Evolutionary conservation across 2,113 vertebrate species (phyloP), one percentile per base, ranked within the genome.

Genomic region (Diadophis punctatus): DNA sequence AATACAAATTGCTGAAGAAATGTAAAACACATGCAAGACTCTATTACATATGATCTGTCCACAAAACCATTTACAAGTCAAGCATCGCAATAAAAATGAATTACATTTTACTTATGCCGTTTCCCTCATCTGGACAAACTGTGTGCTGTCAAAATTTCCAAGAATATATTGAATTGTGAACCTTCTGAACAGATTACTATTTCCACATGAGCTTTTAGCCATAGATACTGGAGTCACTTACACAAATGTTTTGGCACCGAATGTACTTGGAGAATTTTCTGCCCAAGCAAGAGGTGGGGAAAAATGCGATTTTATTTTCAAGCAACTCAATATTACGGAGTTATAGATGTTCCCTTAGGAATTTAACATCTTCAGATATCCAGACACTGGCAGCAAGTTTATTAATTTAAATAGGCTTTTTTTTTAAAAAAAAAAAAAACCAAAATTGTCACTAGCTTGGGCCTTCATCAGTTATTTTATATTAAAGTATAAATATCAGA

Each of bases 11-110:
- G 68, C 92, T 94, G 52, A 85, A 94, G 90, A 96, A 91, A 89
- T 90, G 48, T 94, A 91, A 90, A 94, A 89, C 93, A 94, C 93
- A 55, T 58, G 93, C 89, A 90, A 93, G 93, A 96, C 94, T 95
- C 94, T 96, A 95, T 95, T 96, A 88, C 51, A 96, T 95, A 95
- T 55, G 94, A 43, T 74, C 86, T 23, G 87, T 93, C 95, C 94
- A 90, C 80, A 94, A 97, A 95, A 93, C 93, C 60, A 94, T 92
- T 95, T 91, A 94, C 93, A 91, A 96, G 93, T 84, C 60, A 52
- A 92, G 91, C 93, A 94, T 91, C 94, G 56, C 95, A 96, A 93
- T 96, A 93, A 95, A 93, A 93, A 87, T 86, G 91, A 96, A 96
- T 94, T 92, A 68, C 5, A 58, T 94, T 93, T 93, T 86, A 20